These are phyloP conservation scores for Encarsia formosa DNA, from an alignment of 2,888 invertebrate genomes.

Conservation along the genomic window DNA sequence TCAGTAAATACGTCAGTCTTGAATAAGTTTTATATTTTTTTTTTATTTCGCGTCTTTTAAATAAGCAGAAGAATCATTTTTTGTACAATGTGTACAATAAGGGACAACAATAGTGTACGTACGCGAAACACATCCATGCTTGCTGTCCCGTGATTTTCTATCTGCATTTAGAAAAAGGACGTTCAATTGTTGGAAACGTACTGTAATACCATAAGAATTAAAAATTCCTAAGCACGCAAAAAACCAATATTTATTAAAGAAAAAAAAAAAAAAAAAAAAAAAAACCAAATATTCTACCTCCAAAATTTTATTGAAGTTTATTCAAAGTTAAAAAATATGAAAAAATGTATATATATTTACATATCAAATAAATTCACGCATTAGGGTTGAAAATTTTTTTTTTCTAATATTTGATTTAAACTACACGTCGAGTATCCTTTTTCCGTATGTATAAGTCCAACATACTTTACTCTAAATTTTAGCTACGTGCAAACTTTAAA, in stretches of 20 bases:
- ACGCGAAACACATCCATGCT: constrained; percentile 5
- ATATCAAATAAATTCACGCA: too few species aligned
- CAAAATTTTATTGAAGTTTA: constrained; percentile 17
- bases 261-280: neutral
- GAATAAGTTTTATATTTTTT: constrained; percentile 42
- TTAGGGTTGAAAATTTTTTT: too few species aligned
- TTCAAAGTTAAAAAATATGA: constrained; percentile 21
- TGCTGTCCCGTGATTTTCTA: constrained; percentile 22
- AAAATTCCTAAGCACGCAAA: constrained; percentile 11
- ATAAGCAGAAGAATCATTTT: constrained; percentile 27
- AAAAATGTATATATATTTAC: constrained; percentile 6
- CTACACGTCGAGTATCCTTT: constrained; percentile 32
- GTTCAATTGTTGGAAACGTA: constrained; percentile 13
- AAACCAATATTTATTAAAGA: constrained; percentile 4
- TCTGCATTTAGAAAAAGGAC: constrained; percentile 18
- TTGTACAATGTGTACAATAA: constrained; percentile 38
- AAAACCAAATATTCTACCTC: constrained; percentile 1
- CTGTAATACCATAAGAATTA: constrained; percentile 9
- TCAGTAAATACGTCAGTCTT: constrained; percentile 49
- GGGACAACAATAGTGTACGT: constrained; percentile 33
- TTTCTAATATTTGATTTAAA: constrained; percentile 16
- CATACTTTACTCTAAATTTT: constrained; percentile 8
- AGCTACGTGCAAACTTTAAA: constrained; percentile 7
- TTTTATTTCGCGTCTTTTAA: too few species aligned
- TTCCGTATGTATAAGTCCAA: constrained; percentile 17